phyloP scores from a whole-genome alignment of 2,113 vertebrate genomes.

The Gorsachius goisagi region DNA sequence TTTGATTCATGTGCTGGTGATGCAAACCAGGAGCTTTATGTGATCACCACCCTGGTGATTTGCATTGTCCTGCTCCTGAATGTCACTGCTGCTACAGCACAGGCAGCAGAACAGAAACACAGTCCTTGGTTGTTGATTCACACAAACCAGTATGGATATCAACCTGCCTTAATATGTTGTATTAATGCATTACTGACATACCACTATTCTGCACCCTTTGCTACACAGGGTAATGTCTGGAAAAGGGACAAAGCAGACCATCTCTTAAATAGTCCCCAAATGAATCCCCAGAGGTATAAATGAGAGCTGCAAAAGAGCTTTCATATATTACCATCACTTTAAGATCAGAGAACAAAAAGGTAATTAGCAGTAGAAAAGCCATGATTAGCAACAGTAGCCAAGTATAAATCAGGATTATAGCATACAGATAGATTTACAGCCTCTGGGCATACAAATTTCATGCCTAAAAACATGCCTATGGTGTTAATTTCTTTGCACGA shows the following conservation, averaged over 20 bases:
- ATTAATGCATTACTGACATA: background rate
- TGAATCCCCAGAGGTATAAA: background rate
- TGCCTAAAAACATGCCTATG: background rate
- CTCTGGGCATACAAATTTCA: background rate
- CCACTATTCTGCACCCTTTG: background rate
- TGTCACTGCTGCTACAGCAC: background rate
- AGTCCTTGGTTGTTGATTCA: background rate
- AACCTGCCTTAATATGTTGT: background rate
- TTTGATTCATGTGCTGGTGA: background rate
- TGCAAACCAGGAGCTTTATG: background rate
- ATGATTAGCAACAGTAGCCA: background rate
- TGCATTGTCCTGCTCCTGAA: accelerated
- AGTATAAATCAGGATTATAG: background rate
- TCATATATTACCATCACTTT: background rate
- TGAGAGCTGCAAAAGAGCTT: background rate
- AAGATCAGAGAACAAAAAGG: background rate
- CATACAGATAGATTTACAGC: background rate
- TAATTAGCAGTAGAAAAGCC: background rate
- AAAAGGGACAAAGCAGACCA: background rate
- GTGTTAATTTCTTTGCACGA: background rate
- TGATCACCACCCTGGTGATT: background rate
- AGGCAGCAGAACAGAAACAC: background rate
- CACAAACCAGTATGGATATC: background rate
- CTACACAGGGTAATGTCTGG: background rate
- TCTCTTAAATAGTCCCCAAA: background rate